These are phyloP conservation scores for Drosophila vallismaia DNA, from an alignment of 2,888 invertebrate species.

Conservation along the genomic window DNA sequence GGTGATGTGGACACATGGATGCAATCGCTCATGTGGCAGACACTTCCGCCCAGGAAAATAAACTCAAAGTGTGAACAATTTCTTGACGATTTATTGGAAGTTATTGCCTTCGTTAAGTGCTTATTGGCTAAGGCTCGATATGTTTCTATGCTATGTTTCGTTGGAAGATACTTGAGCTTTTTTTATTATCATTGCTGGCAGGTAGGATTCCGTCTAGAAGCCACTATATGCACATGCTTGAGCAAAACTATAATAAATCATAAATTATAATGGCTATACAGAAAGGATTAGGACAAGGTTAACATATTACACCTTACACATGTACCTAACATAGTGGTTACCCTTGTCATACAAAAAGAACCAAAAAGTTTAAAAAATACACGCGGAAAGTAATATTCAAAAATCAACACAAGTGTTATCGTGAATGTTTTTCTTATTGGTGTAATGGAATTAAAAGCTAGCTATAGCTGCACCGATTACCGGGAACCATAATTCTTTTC, in stretches of 20 bases:
- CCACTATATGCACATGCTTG: constrained; percentile 48
- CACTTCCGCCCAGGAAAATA: constrained; percentile 36
- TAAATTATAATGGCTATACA: constrained; percentile 46
- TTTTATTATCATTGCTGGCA: constrained; percentile 46
- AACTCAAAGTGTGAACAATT: constrained; percentile 10
- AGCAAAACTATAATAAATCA: constrained; percentile 64
- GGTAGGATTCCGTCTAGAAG: constrained; percentile 51
- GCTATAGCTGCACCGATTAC: constrained; percentile 45
- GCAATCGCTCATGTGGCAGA: constrained; percentile 31
- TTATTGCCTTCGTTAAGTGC: constrained; percentile 54
- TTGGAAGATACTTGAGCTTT: constrained; percentile 72
- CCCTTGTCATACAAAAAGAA: constrained; percentile 49
- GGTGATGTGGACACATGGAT: constrained; percentile 17
- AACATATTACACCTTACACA: constrained; percentile 30
- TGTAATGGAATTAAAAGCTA: constrained; percentile 73
- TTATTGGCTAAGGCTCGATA: constrained; percentile 68
- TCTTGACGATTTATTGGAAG: constrained; percentile 65
- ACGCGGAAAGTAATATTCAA: constrained; percentile 77
- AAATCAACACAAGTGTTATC: constrained; percentile 74
- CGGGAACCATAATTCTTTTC: background rate
- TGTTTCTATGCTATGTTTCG: constrained; percentile 69
- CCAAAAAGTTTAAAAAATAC: constrained; percentile 68
- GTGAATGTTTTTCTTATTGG: constrained; percentile 48
- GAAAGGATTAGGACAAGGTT: constrained; percentile 24
- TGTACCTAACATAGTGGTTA: constrained; percentile 25